Evolutionary conservation across 2,888 invertebrate genomes (phyloP), one percentile per base, ranked within the genome.

Genomic region (Tholera decimalis): DNA sequence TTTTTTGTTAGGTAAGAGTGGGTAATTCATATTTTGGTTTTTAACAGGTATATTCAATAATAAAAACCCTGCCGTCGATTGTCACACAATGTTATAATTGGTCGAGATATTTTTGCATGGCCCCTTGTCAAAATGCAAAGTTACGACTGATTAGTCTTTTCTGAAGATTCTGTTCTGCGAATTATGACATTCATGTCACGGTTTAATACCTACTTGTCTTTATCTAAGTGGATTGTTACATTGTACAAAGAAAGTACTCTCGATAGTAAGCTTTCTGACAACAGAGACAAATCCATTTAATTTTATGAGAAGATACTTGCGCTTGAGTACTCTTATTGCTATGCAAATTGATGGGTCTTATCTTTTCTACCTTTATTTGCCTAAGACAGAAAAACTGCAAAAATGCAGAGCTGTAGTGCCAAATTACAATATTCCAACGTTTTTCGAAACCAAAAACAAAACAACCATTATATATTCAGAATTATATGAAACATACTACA

Each of bases 271-370:
- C 37, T 41, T 30, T 51, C 24, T 47, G 55, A 67, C 30, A 61
- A 75, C 18, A 60, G 46, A 55, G 39, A 50, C 43, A 58, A 58
- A 71, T 75, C 37, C 39, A 30, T 46, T 47, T 72, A 75, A 72
- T 69, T 61, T 61, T 44, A 6, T 53, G 8, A 50, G 18, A 47
- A 24, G 33, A 54, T 44, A 50, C n/a, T 46, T 7, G 20, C 46
- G 9, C 39, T 66, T 18, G 8, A 58, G 58, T 30, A 11, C 20
- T 37, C 11, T 41, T 60, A 44, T 30, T 30, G 37, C 39, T 41
- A 50, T 20, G 59, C 20, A 24, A 59, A 50, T 44, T 67, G 26
- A 51, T 18, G 22, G 5, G 7, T 43, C 47, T 44, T 54, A 44
- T 26, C 30, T 33, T 9, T n/a, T 20, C 5, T 22, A 22, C 11